Evolutionary conservation across 2,113 vertebrate species (phyloP), one percentile per base, ranked within the genome.

Genomic region (Zootoca vivipara): DNA sequence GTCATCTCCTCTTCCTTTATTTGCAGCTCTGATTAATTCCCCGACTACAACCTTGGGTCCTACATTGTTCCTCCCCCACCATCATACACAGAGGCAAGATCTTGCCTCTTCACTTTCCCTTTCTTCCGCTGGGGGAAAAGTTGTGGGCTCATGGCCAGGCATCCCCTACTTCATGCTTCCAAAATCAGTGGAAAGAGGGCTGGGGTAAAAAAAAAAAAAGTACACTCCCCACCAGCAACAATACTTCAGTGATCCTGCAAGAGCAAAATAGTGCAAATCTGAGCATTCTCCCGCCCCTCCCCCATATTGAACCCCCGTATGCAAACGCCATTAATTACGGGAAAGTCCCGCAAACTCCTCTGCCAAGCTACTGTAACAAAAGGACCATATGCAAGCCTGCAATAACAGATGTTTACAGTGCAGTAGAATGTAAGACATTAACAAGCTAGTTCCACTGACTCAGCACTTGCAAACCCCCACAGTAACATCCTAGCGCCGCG

Each of bases 101-200:
- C 69, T 69, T 35, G 80, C 30, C 72, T 88, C 80, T 77, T 83
- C 73, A 30, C 8, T 42, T 67, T 77, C 72, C 64, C 79, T 88
- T 88, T 77, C 38, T 77, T 77, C 38, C 62, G 33, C 30, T 56
- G 80, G n/a, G 18, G 73, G 77, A 82, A 82, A 56, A n/a, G 58
- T 15, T 83, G 58, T 24, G 56, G 38, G 30, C 46, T 87, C 81
- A 30, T 64, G 40, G 40, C 26, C 40, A 52, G 7, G 15, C 26
- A 58, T 18, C 20, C 26, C 79, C 15, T 30, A 6, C 18, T 18
- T 35, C 38, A 38, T 10, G 10, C 33, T 75, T 82, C 84, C 70
- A 69, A n/a, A 38, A 15, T 56, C 42, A 40, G 33, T 38, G 70
- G 78, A 35, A 69, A 22, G 26, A 78, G 64, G 28, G 46, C 20